Conservation (phyloP, 2,888 invertebrate genomes). For the Quadroppia sp. region DNA sequence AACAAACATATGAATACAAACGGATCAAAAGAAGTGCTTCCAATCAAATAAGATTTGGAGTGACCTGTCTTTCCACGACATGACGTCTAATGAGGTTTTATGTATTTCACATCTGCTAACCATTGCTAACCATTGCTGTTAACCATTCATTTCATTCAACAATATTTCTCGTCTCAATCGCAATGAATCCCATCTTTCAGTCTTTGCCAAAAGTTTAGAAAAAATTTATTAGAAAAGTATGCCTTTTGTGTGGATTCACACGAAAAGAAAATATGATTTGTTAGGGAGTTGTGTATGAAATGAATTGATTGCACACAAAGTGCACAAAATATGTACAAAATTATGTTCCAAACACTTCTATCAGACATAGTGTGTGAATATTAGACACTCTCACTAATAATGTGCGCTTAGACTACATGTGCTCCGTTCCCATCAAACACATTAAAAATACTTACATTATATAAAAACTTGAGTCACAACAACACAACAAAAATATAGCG, state of each 20-base stretch:
- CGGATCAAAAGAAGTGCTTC: constrained; percentile 7
- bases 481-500: neutral
- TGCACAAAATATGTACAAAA: constrained; percentile 8
- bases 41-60: constrained; percentile 31
- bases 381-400: constrained; percentile 27
- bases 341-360: constrained; percentile 8
- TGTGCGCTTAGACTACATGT: neutral
- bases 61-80: constrained; percentile 22
- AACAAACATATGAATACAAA: constrained; percentile 32
- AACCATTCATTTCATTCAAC: neutral
- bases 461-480: constrained; percentile 12
- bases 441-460: constrained; percentile 9
- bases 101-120: constrained; percentile 30
- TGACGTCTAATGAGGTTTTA: constrained; percentile 32
- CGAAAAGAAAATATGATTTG: constrained; percentile 23
- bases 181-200: neutral
- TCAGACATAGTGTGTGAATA: neutral
- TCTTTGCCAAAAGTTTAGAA: neutral
- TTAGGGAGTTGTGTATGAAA: constrained; percentile 19
- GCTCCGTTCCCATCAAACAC: constrained; percentile 19
- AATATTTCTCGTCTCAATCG: constrained; percentile 12
- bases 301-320: constrained; percentile 24
- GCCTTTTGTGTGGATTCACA: constrained; percentile 17
- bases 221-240: constrained; percentile 18
- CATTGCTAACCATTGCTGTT: neutral